A percentile compares a stretch with the other conserved stretches of the same genome.
Conservation (phyloP, 2,113 vertebrate genomes). For the Percopsis transmontana region DNA sequence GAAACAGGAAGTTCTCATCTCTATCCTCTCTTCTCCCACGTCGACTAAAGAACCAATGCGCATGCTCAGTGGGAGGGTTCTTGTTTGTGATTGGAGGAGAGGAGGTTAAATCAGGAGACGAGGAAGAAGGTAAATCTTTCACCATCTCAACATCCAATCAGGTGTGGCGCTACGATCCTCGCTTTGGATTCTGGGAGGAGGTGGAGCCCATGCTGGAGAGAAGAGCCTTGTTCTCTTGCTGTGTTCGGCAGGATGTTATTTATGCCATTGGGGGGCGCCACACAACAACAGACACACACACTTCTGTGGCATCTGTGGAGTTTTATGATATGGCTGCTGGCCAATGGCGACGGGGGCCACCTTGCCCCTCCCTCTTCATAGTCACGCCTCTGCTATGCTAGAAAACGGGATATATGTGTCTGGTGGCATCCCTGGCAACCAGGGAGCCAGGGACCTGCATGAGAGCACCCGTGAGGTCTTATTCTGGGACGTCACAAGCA, state of each 20-base stretch:
- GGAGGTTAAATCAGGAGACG: conserved; percentile 71
- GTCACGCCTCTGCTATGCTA: conserved; percentile 85
- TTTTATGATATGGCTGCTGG: conserved; percentile 83
- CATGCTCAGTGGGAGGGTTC: conserved; percentile 88
- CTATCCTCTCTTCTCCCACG: conserved; percentile 70
- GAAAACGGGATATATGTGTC: conserved; percentile 84
- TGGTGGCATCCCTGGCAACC: conserved; percentile 77
- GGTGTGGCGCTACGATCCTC: conserved; percentile 89
- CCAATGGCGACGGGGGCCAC: conserved; percentile 78
- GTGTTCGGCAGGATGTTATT: conserved; percentile 78
- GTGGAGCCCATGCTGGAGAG: conserved; percentile 82
- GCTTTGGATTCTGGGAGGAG: conserved; percentile 85
- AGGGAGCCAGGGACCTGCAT: conserved; percentile 24
- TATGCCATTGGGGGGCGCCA: conserved; percentile 85
- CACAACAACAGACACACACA: conserved; percentile 33
- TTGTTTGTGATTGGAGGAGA: conserved; percentile 91
- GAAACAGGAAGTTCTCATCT: conserved; percentile 77
- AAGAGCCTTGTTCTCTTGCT: conserved; percentile 87
- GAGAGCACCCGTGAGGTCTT: conserved; percentile 83
- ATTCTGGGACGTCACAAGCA: conserved; percentile 65
- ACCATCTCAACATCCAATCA: conserved; percentile 69
- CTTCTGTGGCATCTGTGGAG: conserved; percentile 83
- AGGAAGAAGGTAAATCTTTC: conserved; percentile 38
- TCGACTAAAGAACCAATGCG: conserved; percentile 81
- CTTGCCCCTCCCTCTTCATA: conserved; percentile 81